Percentiles rank a stretch among this genome's conserved stretches.
phyloP scores from a whole-genome alignment of 2,888 invertebrate species.

The Dorcus parallelipipedus region DNA sequence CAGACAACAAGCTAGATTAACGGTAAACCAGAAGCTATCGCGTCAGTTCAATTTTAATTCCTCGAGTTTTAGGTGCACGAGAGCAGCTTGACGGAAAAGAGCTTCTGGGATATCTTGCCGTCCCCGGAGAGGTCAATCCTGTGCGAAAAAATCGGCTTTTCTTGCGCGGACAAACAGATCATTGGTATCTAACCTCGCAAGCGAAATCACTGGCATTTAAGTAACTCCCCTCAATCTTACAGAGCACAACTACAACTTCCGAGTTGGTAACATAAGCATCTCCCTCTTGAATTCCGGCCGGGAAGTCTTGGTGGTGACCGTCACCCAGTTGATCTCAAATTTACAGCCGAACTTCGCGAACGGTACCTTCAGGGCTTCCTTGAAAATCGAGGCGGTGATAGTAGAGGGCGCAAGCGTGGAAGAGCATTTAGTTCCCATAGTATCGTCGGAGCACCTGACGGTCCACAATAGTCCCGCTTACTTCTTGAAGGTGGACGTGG shows the following conservation, averaged over 20 bases:
- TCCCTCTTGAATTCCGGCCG: constrained; percentile 62
- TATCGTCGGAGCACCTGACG: constrained; percentile 59
- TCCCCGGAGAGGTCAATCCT: constrained; percentile 44
- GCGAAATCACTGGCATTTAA: constrained; percentile 13
- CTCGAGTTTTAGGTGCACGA: constrained; percentile 55
- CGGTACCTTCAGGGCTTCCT: constrained; percentile 23
- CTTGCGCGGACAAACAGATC: constrained; percentile 21
- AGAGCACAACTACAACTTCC: constrained; percentile 75
- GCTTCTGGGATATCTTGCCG: constrained; percentile 47
- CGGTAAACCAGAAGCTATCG: constrained; percentile 50
- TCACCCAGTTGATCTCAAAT: constrained; percentile 61
- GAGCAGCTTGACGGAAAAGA: constrained; percentile 59
- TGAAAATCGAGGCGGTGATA: constrained; percentile 67
- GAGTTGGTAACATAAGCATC: constrained; percentile 68
- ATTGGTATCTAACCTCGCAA: constrained; percentile 23
- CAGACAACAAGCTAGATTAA: constrained; percentile 74
- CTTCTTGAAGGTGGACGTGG: constrained; percentile 71
- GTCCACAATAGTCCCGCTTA: constrained; percentile 63
- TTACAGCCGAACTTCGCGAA: constrained; percentile 39
- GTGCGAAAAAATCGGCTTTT: constrained; percentile 46
- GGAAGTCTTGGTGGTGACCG: constrained; percentile 68
- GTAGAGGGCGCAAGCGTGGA: constrained; percentile 72
- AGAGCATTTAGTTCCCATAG: constrained; percentile 67
- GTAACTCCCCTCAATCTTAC: constrained; percentile 17
- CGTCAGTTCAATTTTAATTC: not conserved